Percentiles rank a stretch among this genome's conserved stretches.
These are phyloP conservation scores for Epinephelus cyanopodus DNA, from an alignment of 2,113 vertebrate species.

Conservation along the genomic window DNA sequence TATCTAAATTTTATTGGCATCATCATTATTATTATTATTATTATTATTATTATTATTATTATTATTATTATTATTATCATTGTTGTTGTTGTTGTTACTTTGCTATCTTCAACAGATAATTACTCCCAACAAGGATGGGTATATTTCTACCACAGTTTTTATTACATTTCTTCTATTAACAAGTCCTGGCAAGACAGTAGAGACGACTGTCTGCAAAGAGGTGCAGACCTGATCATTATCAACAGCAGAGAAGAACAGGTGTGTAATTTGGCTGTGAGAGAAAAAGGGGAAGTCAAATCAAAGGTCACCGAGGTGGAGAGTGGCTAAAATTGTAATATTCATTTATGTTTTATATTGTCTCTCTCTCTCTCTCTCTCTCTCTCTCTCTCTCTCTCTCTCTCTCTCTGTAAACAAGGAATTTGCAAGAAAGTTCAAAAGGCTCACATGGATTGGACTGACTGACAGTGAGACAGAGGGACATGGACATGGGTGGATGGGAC, in stretches of 20 bases:
- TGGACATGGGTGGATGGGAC: slow-evolving; percentile 45
- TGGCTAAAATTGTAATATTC: background rate
- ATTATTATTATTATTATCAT: background rate
- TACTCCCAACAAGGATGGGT: slow-evolving; percentile 21
- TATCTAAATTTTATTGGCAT: too few relatives aligned
- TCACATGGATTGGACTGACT: slow-evolving; percentile 34
- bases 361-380: too few relatives aligned
- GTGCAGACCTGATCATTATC: slow-evolving; percentile 53
- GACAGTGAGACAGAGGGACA: background rate
- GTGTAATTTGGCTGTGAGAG: too few relatives aligned
- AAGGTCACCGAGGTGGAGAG: too few relatives aligned
- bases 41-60: too few relatives aligned
- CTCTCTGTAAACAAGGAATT: slow-evolving; percentile 20
- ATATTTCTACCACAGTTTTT: slow-evolving; percentile 24
- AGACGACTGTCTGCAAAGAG: slow-evolving; percentile 30
- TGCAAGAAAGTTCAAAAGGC: background rate
- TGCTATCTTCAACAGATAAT: background rate
- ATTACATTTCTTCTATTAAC: slow-evolving; percentile 26
- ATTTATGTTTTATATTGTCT: background rate
- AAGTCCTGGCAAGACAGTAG: slow-evolving; percentile 42
- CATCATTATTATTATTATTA: too few relatives aligned
- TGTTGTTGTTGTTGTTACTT: too few relatives aligned
- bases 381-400: background rate
- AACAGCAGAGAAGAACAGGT: slow-evolving; percentile 51
- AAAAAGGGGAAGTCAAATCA: too few relatives aligned